A percentile compares a stretch with the other conserved stretches of the same genome.
These are phyloP conservation scores for Lytechinus pictus DNA, from an alignment of 35 echinoderm and acorn worm genomes.

Conservation along the genomic window DNA sequence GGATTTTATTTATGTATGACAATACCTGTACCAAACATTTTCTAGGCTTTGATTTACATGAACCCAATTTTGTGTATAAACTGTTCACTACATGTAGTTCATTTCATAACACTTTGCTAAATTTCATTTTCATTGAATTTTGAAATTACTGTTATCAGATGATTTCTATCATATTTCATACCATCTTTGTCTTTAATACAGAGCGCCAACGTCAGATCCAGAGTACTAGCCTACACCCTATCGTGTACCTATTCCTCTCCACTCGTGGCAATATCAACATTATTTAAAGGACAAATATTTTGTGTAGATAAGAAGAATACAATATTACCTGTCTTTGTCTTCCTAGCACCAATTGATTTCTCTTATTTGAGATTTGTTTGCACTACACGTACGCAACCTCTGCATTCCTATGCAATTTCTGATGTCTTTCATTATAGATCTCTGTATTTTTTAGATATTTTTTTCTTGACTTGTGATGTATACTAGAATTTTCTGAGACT, in stretches of 20 bases:
- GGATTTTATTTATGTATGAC: too few relatives aligned
- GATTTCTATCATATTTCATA: neutral
- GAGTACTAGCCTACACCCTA: neutral
- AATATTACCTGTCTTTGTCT: neutral
- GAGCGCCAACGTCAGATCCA: slow-evolving; percentile 30
- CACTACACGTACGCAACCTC: neutral
- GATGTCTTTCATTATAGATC: neutral
- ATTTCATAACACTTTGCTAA: too few relatives aligned
- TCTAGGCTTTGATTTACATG: too few relatives aligned
- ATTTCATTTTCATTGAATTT: neutral
- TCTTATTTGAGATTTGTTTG: neutral
- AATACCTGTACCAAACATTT: too few relatives aligned
- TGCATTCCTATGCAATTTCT: neutral
- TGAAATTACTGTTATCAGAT: neutral
- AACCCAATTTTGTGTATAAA: too few relatives aligned
- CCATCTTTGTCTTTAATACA: neutral
- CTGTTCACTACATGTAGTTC: too few relatives aligned
- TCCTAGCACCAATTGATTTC: neutral
- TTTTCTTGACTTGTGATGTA: too few relatives aligned
- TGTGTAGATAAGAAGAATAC: neutral
- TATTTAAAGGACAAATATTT: neutral
- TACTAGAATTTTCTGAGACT: too few relatives aligned
- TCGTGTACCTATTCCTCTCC: neutral
- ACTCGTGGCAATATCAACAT: neutral
- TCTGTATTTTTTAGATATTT: neutral